These are phyloP conservation scores for Nycticebus coucang DNA, from an alignment of 2,113 vertebrate genomes.

Conservation along the genomic window DNA sequence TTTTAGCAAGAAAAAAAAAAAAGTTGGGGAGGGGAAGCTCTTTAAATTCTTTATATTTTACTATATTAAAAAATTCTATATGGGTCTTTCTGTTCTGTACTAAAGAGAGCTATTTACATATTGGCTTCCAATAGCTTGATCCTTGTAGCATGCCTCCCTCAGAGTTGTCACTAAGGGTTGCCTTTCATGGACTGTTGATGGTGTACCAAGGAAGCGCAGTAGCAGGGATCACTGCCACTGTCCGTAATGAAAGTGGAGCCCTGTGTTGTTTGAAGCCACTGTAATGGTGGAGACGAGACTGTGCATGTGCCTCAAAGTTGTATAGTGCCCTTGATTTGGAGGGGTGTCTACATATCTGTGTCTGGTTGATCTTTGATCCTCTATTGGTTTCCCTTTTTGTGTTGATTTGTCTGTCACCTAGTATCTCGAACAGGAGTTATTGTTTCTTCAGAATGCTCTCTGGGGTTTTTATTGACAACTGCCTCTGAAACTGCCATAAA, in stretches of 20 bases:
- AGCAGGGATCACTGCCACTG: neutral
- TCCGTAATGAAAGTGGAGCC: neutral
- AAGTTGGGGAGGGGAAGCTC: neutral
- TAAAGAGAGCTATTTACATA: neutral
- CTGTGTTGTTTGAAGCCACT: too few relatives aligned
- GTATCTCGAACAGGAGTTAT: neutral
- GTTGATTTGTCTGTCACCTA: neutral
- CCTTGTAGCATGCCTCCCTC: neutral
- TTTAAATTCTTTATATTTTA: conserved; percentile 49
- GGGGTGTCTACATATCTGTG: neutral
- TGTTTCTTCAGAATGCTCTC: conserved; percentile 7
- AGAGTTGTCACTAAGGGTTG: neutral
- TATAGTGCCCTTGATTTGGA: neutral
- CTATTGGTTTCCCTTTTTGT: neutral
- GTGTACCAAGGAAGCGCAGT: neutral
- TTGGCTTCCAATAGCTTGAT: neutral
- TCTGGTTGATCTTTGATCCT: neutral
- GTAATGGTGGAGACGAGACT: neutral
- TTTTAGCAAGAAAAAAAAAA: neutral
- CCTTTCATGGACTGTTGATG: neutral
- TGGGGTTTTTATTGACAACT: conserved; percentile 22
- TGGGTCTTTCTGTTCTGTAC: neutral
- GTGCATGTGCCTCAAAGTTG: neutral
- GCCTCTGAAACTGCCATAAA: neutral
- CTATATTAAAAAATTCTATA: neutral